A percentile compares a stretch with the other conserved stretches of the same genome.
phyloP scores from a whole-genome alignment of 2,113 vertebrate genomes.

The Narcine bancroftii region DNA sequence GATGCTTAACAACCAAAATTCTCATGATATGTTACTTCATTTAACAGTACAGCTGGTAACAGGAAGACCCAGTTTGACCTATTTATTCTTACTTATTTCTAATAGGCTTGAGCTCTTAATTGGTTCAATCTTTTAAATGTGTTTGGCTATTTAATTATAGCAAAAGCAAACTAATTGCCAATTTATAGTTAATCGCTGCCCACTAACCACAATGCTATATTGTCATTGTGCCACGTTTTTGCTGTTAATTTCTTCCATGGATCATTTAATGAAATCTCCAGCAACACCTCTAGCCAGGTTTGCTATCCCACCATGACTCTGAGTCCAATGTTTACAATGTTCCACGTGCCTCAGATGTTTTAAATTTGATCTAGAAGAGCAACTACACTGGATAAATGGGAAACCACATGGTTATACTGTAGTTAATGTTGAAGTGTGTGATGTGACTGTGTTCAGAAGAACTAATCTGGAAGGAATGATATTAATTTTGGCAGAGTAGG shows the following conservation, averaged over 20 bases:
- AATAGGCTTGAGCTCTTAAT: not conserved
- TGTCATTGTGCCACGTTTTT: not conserved
- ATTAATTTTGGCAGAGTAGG: too few relatives aligned
- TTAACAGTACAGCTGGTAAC: not conserved
- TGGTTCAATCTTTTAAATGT: not conserved
- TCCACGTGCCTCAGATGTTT: too few relatives aligned
- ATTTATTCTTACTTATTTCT: not conserved
- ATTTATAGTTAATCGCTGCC: not conserved
- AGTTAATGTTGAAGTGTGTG: too few relatives aligned
- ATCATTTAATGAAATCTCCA: too few relatives aligned
- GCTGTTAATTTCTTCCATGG: not conserved
- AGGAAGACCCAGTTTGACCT: not conserved
- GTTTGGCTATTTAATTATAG: slow-evolving; percentile 9
- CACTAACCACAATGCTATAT: not conserved
- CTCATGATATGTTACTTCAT: not conserved
- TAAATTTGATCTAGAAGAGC: too few relatives aligned
- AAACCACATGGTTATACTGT: too few relatives aligned
- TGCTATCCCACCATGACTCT: not conserved
- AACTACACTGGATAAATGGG: too few relatives aligned
- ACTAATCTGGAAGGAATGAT: too few relatives aligned
- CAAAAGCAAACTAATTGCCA: not conserved
- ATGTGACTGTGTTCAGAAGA: too few relatives aligned
- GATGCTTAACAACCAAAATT: not conserved
- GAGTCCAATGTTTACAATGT: too few relatives aligned
- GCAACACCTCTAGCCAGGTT: too few relatives aligned